phyloP scores from a whole-genome alignment of 2,797 vertebrate genomes.

The Lerista edwardsae region DNA sequence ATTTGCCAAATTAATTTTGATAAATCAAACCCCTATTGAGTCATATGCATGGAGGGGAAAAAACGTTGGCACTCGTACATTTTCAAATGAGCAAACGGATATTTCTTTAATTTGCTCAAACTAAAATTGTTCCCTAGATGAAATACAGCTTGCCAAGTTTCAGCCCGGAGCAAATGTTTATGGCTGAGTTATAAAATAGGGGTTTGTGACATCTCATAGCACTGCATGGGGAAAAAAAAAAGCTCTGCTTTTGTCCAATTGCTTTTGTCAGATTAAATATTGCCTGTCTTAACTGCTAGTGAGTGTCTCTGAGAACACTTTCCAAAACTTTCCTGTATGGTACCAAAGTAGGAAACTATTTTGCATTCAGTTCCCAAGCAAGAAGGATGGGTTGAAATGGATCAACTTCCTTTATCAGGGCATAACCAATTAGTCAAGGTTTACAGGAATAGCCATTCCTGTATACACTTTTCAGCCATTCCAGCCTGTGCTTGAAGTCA shows the following conservation, averaged over 20 bases:
- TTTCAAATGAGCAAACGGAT: constrained; percentile 51
- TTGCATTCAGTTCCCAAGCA: neutral
- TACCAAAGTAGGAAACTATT: constrained; percentile 39
- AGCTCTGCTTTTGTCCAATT: constrained; percentile 53
- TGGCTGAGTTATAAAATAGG: constrained; percentile 54
- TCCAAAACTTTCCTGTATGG: constrained; percentile 10
- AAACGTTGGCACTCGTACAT: constrained; percentile 42
- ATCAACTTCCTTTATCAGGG: neutral
- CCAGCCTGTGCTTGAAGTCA: neutral
- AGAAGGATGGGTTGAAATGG: neutral
- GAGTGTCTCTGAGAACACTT: constrained; percentile 33
- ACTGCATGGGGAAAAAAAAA: neutral
- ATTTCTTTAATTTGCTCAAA: constrained; percentile 65
- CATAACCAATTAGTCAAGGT: too few species aligned
- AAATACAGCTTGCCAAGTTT: constrained; percentile 49
- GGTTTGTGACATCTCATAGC: constrained; percentile 47
- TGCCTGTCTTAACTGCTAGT: constrained; percentile 52
- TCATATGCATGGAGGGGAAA: neutral
- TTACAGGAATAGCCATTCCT: neutral
- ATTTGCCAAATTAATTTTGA: constrained; percentile 58
- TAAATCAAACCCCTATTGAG: constrained; percentile 55
- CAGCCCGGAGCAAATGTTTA: constrained; percentile 66
- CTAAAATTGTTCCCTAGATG: constrained; percentile 54
- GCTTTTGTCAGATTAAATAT: constrained; percentile 54
- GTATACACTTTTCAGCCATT: neutral